Evolutionary conservation across 2,797 vertebrate genomes (phyloP), one percentile per base, ranked within the genome.

Genomic region (Acanthornis magna): DNA sequence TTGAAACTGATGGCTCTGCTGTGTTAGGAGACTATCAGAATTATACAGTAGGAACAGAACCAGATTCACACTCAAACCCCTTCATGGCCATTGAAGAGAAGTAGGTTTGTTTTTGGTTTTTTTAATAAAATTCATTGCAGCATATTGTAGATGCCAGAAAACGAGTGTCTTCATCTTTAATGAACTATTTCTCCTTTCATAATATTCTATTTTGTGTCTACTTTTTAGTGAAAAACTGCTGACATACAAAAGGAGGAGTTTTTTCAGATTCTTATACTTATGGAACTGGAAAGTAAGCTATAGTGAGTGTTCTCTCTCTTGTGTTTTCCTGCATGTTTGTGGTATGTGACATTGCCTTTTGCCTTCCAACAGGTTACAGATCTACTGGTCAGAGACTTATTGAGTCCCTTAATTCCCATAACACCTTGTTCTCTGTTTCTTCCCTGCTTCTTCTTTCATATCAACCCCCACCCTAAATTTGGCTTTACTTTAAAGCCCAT

Each of bases 1-100:
- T 66, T 79, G 57, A 93, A 86, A 82, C 36, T 73, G 40, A 57
- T 92, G 82, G 30, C 66, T 96, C 91, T 97, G 34, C 16, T 85
- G 66, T 61, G 60, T 60, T 85, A 71, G 61, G 74, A 90, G 63
- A 42, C 13, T 32, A 93, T 54, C 29, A 60, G 47, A 93, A 62
- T 77, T 88, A 72, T 23, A 29, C 18, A n/a, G 21, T 8, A 85
- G 27, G 38, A 85, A 38, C 2, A 77, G 63, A 53, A 67, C 4
- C 6, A n/a, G n/a, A n/a, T n/a, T n/a, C n/a, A 53, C 3, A n/a
- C 29, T 71, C 51, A 65, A 70, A 34, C 1, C 2, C 7, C 7
- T 16, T 75, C 38, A 40, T 42, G 18, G 16, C 45, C 30, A 20
- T 21, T 57, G n/a, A 61, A 55, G 13, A 70, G 4, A 17, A 65